phyloP scores from a whole-genome alignment of 2,113 vertebrate genomes.

The Enhydra lutris region DNA sequence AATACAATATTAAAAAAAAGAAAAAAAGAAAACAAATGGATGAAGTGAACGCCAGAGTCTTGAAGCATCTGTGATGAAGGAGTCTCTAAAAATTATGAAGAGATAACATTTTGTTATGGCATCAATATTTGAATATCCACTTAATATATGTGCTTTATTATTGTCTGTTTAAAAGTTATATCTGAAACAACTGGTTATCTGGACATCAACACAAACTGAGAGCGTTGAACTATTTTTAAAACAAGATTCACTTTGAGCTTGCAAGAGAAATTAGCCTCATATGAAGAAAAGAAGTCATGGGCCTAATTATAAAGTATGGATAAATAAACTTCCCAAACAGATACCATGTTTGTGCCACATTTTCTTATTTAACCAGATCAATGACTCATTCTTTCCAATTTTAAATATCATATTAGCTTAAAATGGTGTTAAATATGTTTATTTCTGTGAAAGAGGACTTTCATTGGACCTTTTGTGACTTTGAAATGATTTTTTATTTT shows the following conservation, averaged over 20 bases:
- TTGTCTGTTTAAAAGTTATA: conserved; percentile 16
- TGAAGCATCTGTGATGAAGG: background rate
- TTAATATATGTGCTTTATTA: background rate
- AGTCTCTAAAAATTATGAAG: background rate
- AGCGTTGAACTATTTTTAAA: conserved; percentile 15
- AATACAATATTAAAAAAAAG: no score
- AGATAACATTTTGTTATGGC: background rate
- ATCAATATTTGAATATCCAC: conserved; percentile 46
- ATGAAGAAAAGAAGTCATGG: background rate
- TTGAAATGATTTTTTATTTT: conserved; percentile 24
- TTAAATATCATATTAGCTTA: conserved; percentile 1
- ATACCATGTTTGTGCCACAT: background rate
- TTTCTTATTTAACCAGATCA: conserved; percentile 34
- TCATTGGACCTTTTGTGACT: background rate
- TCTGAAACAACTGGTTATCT: conserved; percentile 5
- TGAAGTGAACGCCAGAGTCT: background rate
- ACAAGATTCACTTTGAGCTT: conserved; percentile 7
- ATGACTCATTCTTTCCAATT: conserved; percentile 33
- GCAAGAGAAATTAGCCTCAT: background rate
- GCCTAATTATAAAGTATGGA: conserved; percentile 25
- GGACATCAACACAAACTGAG: background rate
- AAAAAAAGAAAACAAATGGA: background rate
- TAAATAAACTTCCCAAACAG: conserved; percentile 42
- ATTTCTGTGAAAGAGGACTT: background rate
- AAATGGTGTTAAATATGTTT: conserved; percentile 7